Percentiles rank a stretch among this genome's conserved stretches.
Conservation (phyloP, 1,140 invertebrate genomes). For the Drosophila teissieri region DNA sequence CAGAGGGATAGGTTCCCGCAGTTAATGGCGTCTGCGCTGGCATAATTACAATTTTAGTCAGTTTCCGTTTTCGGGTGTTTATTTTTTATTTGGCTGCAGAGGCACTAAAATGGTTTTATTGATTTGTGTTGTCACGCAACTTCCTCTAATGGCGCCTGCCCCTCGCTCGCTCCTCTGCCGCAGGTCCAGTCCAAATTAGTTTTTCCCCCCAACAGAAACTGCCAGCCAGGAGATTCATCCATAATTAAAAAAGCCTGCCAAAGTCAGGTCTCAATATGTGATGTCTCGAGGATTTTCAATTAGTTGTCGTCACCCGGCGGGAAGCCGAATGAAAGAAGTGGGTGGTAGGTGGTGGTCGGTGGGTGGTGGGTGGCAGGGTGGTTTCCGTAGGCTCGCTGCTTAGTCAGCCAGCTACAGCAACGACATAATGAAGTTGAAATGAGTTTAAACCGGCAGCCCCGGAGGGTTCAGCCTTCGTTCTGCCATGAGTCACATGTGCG, state of each 20-base stretch:
- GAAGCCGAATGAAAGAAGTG: conserved; percentile 1
- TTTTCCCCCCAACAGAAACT: conserved; percentile 19
- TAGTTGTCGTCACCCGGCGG: conserved; percentile 54
- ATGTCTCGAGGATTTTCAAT: conserved; percentile 67
- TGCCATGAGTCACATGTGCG: conserved; percentile 66
- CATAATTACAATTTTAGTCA: conserved; percentile 84
- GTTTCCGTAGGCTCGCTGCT: conserved; percentile 41
- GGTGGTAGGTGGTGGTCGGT: not conserved
- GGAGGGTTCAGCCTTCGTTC: conserved; percentile 10
- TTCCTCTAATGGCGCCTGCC: conserved; percentile 37
- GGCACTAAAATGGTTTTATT: conserved; percentile 69
- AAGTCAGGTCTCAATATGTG: conserved; percentile 37
- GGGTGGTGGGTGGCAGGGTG: not conserved
- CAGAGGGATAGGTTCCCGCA: conserved; percentile 9
- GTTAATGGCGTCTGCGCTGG: conserved; percentile 65
- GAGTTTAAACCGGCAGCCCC: conserved; percentile 55
- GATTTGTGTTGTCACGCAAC: conserved; percentile 81
- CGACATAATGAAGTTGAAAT: conserved; percentile 70
- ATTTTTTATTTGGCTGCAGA: conserved; percentile 48
- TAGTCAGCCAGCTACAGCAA: conserved; percentile 62
- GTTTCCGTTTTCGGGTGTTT: conserved; percentile 68
- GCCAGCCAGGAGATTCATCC: conserved; percentile 31
- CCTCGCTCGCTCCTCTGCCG: not conserved
- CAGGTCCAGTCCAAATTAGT: conserved; percentile 23
- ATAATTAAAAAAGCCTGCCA: conserved; percentile 51